Base-by-base conservation (phyloP, 2,113 vertebrate genomes). In the Pyrgilauda ruficollis region DNA sequence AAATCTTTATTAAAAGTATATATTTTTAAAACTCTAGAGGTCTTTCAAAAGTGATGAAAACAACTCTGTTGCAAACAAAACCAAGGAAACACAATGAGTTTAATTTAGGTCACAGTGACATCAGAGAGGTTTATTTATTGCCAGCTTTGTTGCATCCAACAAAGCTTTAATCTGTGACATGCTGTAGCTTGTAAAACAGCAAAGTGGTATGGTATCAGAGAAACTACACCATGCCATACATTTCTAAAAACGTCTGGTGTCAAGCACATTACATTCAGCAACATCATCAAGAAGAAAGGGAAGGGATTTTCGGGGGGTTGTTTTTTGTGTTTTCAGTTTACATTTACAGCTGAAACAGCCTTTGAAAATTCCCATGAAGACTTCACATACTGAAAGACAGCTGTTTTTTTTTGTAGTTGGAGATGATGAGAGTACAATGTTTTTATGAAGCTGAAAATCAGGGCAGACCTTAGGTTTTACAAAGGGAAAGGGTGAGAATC, bases 151-250 rank as follows among this genome's bases (percentile, higher is more conserved):
- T 96, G 86, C 66, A 94, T 91, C 92, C 88, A 97, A 94, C 96
- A 96, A 96, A 96, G 93, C 96, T 96, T 96, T 97, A 96, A 96
- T 96, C 95, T 97, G 93, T 96, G 96, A 96, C 95, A 96, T 76
- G 94, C 91, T 87, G 86, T 83, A 96, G 91, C 94, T 95, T 97
- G 96, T 97, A 96, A 96, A 97, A 96, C 94, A 96, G 95, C 87
- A 87, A 93, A 96, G 86, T 95, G 90, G 88, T 75, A 69, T 87
- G 90, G 92, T 96, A 96, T 97, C 92, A 96, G 75, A 96, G 85
- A 93, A 93, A 95, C 83, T 93, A 96, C 94, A 94, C 94, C 83
- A 92, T 86, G 92, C 92, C 94, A 96, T 55, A 93, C 75, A 89
- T 97, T 92, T 90, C 91, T 93, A 85, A 96, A 88, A 93, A 84